Conservation (phyloP, 2,797 vertebrate species). For the Echiichthys vipera region DNA sequence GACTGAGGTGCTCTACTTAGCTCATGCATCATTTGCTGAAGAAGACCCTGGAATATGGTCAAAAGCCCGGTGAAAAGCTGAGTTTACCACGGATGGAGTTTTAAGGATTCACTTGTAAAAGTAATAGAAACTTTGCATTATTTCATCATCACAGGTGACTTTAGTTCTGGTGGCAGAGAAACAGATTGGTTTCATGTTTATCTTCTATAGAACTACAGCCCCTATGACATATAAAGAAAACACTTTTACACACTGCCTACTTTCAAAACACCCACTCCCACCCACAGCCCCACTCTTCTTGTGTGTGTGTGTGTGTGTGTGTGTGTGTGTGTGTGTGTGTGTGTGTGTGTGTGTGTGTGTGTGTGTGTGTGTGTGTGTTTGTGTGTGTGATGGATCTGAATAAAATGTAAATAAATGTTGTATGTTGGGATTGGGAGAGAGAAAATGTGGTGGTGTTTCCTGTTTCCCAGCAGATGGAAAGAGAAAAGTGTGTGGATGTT, state of each 20-base stretch:
- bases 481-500: slow-evolving; percentile 30
- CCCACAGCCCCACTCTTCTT: slow-evolving; percentile 49
- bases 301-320: slow-evolving; percentile 4
- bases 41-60: neutral
- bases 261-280: slow-evolving; percentile 51
- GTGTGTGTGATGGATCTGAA: slow-evolving; percentile 5
- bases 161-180: slow-evolving; percentile 40
- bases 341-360: slow-evolving; percentile 10
- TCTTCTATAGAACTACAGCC: slow-evolving; percentile 41
- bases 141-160: slow-evolving; percentile 6
- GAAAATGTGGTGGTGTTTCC: neutral
- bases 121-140: neutral
- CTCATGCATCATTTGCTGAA: slow-evolving; percentile 10
- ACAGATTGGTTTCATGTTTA: slow-evolving; percentile 63
- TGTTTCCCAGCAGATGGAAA: slow-evolving; percentile 43
- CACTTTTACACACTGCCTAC: slow-evolving; percentile 29
- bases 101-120: neutral
- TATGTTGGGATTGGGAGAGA: slow-evolving; percentile 12
- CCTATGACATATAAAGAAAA: slow-evolving; percentile 27
- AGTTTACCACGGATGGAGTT: neutral
- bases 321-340: slow-evolving; percentile 3
- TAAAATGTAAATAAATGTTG: slow-evolving; percentile 10
- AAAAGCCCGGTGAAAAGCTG: neutral
- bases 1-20: neutral
- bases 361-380: slow-evolving; percentile 1